Percentiles rank a stretch among this genome's conserved stretches.
Evolutionary conservation across 2,797 vertebrate genomes (phyloP).

Genomic region (Manis pentadactyla): DNA sequence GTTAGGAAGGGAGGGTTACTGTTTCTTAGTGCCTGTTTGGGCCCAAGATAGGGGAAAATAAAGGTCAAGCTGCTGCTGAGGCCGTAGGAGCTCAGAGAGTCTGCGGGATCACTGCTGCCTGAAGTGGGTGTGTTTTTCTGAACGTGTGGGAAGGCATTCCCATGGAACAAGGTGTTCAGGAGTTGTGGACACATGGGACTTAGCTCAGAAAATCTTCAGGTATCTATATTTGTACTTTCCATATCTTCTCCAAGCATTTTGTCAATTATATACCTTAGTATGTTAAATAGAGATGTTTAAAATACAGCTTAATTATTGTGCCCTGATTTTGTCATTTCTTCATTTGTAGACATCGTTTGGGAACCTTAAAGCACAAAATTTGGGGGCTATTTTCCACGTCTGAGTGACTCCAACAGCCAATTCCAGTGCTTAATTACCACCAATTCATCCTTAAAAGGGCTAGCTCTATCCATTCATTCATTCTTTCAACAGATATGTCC

Average conservation of each 20-base stretch:
- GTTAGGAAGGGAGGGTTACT: background rate
- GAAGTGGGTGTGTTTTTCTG: background rate
- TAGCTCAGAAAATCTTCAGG: background rate
- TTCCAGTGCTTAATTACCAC: background rate
- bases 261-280: background rate
- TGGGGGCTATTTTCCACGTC: background rate
- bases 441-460: background rate
- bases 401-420: background rate
- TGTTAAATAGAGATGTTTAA: background rate
- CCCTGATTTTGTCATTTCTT: background rate
- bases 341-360: background rate
- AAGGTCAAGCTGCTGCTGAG: background rate
- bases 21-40: slow-evolving; percentile 21
- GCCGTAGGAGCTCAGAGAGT: background rate
- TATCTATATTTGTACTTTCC: background rate
- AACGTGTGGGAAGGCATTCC: background rate
- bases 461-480: background rate
- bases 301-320: background rate
- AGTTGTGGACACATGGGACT: background rate
- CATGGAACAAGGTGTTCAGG: background rate
- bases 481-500: background rate
- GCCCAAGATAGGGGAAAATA: background rate
- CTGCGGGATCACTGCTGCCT: background rate
- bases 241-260: background rate
- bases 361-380: background rate